A percentile compares a stretch with the other conserved stretches of the same genome.
These are phyloP conservation scores for Phyllotreta cruciferae DNA, from an alignment of 2,888 invertebrate species.

Conservation along the genomic window DNA sequence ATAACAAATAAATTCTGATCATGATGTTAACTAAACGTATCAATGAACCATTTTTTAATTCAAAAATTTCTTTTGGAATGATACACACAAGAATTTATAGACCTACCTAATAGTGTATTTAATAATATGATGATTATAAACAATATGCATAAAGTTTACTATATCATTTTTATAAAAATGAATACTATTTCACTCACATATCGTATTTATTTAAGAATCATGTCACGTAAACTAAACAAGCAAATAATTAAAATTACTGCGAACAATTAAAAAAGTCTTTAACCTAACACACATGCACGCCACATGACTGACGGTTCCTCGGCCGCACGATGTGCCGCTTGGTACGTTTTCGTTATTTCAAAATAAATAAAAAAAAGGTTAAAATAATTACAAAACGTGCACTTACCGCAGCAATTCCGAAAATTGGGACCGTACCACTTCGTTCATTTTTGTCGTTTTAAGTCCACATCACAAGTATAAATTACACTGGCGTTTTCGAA, in stretches of 20 bases:
- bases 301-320: slow-evolving; percentile 39
- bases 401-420: slow-evolving; percentile 53
- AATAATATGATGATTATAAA: no score
- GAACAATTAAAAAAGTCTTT: slow-evolving; percentile 28
- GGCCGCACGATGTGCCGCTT: slow-evolving; percentile 24
- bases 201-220: background rate
- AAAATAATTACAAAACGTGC: slow-evolving; percentile 22
- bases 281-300: slow-evolving; percentile 40
- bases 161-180: no score
- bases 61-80: no score
- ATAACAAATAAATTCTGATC: no score
- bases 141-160: no score
- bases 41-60: no score
- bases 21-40: no score
- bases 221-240: slow-evolving; percentile 1
- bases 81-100: no score
- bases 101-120: no score
- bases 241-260: slow-evolving; percentile 6
- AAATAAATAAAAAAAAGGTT: slow-evolving; percentile 10
- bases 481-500: slow-evolving; percentile 31
- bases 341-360: slow-evolving; percentile 10
- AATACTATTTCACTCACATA: no score
- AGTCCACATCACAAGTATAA: slow-evolving; percentile 28
- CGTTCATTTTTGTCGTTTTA: slow-evolving; percentile 41
- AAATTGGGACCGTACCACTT: slow-evolving; percentile 49